phyloP scores from a whole-genome alignment of 2,797 vertebrate genomes.

The Sebastes trivittatus region DNA sequence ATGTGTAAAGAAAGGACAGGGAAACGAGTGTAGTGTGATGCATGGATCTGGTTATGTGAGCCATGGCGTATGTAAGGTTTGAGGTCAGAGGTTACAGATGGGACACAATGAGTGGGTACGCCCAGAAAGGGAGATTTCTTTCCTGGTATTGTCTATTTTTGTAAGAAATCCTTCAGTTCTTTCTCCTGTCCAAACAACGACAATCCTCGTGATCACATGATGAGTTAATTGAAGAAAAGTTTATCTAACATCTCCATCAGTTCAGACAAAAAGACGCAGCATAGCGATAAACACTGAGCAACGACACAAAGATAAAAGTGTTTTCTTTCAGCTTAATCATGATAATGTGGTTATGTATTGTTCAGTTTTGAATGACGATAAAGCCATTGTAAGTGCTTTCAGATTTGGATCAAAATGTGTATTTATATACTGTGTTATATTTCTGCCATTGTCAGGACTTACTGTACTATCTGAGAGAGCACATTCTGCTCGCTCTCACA shows the following conservation, averaged over 20 bases:
- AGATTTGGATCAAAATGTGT: constrained; percentile 36
- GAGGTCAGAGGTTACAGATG: constrained; percentile 60
- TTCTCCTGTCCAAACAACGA: constrained; percentile 11
- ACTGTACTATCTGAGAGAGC: constrained; percentile 49
- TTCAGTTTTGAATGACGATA: constrained; percentile 37
- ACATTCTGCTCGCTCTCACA: constrained; percentile 42
- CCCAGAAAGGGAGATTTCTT: constrained; percentile 33
- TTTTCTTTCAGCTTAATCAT: constrained; percentile 37
- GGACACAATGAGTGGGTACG: constrained; percentile 44
- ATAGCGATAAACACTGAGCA: constrained; percentile 45
- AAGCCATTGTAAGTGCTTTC: constrained; percentile 54
- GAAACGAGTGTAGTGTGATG: background rate
- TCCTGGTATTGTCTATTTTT: constrained; percentile 58
- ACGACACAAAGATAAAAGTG: constrained; percentile 41
- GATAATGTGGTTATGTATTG: constrained; percentile 15
- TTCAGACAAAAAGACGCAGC: constrained; percentile 28
- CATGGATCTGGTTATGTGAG: constrained; percentile 47
- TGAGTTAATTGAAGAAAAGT: constrained; percentile 10
- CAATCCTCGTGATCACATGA: constrained; percentile 10
- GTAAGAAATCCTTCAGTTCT: constrained; percentile 10
- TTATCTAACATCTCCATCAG: background rate
- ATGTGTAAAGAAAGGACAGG: constrained; percentile 2
- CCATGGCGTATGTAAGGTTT: constrained; percentile 22
- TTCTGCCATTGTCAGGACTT: constrained; percentile 46
- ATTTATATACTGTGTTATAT: constrained; percentile 57